These are phyloP conservation scores for Hippasteria phrygiana DNA, from an alignment of 53 echinoderm and acorn worm genomes.

Conservation along the genomic window DNA sequence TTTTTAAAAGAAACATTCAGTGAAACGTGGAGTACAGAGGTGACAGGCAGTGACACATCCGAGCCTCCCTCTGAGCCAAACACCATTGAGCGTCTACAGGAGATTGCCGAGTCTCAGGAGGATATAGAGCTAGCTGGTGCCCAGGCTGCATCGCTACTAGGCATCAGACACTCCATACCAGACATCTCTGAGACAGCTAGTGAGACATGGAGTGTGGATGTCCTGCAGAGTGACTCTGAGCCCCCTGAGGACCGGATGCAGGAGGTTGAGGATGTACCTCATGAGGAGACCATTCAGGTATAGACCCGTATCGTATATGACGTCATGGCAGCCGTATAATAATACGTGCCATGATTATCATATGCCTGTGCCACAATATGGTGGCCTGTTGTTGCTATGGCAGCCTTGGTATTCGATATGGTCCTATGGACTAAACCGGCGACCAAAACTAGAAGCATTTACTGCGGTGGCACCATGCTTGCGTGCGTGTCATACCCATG, in stretches of 20 bases:
- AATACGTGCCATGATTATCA: too few relatives aligned
- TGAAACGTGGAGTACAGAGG: slow-evolving; percentile 99
- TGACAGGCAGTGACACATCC: slow-evolving; percentile 92
- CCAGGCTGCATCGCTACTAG: slow-evolving; percentile 27
- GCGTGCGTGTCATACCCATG: too few relatives aligned
- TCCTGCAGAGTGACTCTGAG: slow-evolving; percentile 93
- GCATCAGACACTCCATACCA: slow-evolving; percentile 34
- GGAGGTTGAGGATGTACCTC: slow-evolving; percentile 74
- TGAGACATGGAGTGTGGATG: slow-evolving; percentile 99
- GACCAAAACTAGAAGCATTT: too few relatives aligned
- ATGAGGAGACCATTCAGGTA: slow-evolving; percentile 57
- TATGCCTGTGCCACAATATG: too few relatives aligned
- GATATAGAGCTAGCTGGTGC: slow-evolving; percentile 73
- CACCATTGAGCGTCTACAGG: slow-evolving; percentile 93
- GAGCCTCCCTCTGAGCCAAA: slow-evolving; percentile 90
- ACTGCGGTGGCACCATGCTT: too few relatives aligned
- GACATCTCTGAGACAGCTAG: slow-evolving; percentile 94
- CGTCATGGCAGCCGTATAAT: too few relatives aligned
- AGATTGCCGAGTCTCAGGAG: slow-evolving; percentile 89
- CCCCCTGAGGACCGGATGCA: slow-evolving; percentile 75
- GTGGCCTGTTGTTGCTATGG: too few relatives aligned
- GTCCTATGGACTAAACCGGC: too few relatives aligned
- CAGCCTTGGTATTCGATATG: too few relatives aligned
- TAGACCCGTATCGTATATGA: too few relatives aligned
- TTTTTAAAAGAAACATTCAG: slow-evolving; percentile 73